A percentile compares a stretch with the other conserved stretches of the same genome.
Conservation (phyloP, 2,888 invertebrate species). For the Cenopis cana region DNA sequence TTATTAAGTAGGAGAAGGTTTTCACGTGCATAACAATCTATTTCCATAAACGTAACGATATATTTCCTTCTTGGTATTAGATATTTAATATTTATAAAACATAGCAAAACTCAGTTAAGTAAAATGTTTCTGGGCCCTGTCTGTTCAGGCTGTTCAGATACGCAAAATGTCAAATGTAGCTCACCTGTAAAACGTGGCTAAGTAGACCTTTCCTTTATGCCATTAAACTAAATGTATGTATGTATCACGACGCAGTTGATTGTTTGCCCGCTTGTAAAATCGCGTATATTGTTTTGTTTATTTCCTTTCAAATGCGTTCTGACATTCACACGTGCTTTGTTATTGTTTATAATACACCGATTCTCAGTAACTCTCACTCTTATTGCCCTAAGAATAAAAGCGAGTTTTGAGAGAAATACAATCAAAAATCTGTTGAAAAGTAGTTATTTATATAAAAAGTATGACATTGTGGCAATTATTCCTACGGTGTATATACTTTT, state of each 20-base stretch:
- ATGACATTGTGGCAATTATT: background rate
- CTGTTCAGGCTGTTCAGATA: background rate
- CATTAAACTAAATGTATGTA: background rate
- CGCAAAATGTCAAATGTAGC: too few relatives aligned
- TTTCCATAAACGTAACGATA: background rate
- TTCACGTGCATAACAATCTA: background rate
- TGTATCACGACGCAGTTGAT: constrained; percentile 1
- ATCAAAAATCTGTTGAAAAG: background rate
- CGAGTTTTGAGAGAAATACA: background rate
- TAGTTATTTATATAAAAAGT: background rate
- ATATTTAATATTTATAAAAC: background rate
- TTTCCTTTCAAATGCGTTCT: constrained; percentile 16
- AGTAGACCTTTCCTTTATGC: background rate
- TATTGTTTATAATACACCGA: constrained; percentile 7
- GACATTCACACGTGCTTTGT: constrained; percentile 19
- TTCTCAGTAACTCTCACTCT: background rate
- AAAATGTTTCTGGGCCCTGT: too few relatives aligned
- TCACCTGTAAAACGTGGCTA: too few relatives aligned
- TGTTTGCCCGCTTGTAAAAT: background rate
- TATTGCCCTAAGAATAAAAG: background rate
- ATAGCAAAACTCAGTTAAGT: too few relatives aligned
- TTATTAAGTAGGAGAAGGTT: background rate
- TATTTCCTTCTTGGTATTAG: background rate
- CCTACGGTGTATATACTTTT: too few relatives aligned
- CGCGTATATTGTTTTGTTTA: constrained; percentile 38